Conservation (phyloP, 1,140 invertebrate species). For the Papilio polytes region DNA sequence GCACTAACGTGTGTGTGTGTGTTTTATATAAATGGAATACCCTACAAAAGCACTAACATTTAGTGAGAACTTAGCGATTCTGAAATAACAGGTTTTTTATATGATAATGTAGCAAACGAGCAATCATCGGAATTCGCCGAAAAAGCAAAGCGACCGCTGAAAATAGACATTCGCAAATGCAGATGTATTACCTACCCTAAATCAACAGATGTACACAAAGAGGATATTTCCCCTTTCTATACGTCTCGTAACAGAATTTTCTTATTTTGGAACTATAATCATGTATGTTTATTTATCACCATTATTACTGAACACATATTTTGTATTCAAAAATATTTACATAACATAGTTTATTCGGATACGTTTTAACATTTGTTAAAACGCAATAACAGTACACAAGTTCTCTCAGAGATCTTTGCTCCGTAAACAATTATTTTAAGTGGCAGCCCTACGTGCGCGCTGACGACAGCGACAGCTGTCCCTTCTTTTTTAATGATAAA, state of each 20-base stretch:
- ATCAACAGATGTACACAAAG: too few species aligned
- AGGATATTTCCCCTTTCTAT: too few species aligned
- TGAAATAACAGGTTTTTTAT: too few species aligned
- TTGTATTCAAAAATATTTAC: neutral
- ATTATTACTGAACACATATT: neutral
- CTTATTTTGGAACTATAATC: neutral
- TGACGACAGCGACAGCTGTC: constrained; percentile 15
- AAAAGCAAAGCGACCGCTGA: too few species aligned
- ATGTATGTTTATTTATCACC: neutral
- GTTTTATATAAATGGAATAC: neutral
- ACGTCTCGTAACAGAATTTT: too few species aligned
- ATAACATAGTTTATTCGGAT: neutral
- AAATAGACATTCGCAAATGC: too few species aligned
- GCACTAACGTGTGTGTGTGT: neutral
- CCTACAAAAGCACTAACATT: neutral
- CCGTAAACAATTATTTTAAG: constrained; percentile 21
- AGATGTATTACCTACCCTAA: too few species aligned
- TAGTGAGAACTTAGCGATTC: neutral
- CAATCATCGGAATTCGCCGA: too few species aligned
- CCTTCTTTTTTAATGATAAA: constrained; percentile 17
- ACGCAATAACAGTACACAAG: neutral
- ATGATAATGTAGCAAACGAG: too few species aligned
- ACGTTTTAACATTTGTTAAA: neutral
- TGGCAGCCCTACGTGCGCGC: neutral
- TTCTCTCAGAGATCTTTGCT: neutral